Base-by-base conservation (phyloP, 2,888 invertebrate genomes). In the Vanessa cardui region DNA sequence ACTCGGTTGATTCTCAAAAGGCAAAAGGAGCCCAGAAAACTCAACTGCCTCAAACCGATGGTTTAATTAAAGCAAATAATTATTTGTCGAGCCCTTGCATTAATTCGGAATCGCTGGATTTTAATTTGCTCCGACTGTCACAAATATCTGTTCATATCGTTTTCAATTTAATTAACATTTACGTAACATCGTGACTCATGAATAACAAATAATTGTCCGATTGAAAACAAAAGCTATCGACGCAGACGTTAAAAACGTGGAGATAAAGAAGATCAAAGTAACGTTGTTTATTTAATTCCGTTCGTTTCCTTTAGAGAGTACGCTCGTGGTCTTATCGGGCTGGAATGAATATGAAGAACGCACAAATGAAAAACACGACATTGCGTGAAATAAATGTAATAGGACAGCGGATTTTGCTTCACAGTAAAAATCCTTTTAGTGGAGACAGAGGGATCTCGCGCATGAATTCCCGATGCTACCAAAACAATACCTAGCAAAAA, bases 401-500 rank as follows among this genome's bases (percentile, higher is more conserved):
- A 71, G 65, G 73, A 68, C 69, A 74, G 76, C 80, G 62, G 76
- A 84, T 82, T 80, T 81, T 72, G 75, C 76, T 66, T 66, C 61
- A 63, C 50, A 56, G 62, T 60, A 64, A 68, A 68, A 72, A 74
- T 64, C 64, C 52, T 64, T 66, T 66, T 58, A 66, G 58, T 64
- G 58, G 49, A 68, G 39, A 62, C 20, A 58, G 31, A 64, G 50
- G 52, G 33, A 58, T 63, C 56, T 54, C 62, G 58, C 58, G 58
- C 62, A 52, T 64, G 66, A 58, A 54, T 62, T 61, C 64, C 46
- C 67, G 56, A 65, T 70, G 72, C 80, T 81, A 79, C 78, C 81
- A 83, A 89, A 89, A 90, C 88, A 90, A 88, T 85, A 83, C 80
- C 78, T 75, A 69, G 76, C 78, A 83, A 85, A 89, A 88, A 85